Percentiles rank a stretch among this genome's conserved stretches.
Conservation (phyloP, 2,888 invertebrate genomes). For the Branchellion lobata region DNA sequence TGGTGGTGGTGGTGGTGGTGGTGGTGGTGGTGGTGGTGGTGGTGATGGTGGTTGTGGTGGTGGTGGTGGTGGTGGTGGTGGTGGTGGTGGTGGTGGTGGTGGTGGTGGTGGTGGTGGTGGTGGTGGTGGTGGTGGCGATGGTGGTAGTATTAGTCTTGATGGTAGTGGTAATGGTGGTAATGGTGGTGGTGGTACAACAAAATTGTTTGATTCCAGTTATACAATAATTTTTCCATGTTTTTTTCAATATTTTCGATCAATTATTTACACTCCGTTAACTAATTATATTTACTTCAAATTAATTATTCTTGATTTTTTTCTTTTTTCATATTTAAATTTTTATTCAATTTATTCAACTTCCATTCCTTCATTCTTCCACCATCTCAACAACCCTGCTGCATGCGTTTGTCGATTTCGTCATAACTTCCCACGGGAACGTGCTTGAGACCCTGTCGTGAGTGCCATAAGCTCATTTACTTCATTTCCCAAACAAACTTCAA, state of each 20-base stretch:
- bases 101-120: background rate
- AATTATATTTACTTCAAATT: too few relatives aligned
- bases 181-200: too few relatives aligned
- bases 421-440: conserved; percentile 62
- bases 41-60: background rate
- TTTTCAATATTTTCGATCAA: too few relatives aligned
- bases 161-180: too few relatives aligned
- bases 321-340: too few relatives aligned
- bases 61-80: background rate
- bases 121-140: background rate
- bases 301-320: too few relatives aligned
- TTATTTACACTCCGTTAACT: too few relatives aligned
- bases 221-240: too few relatives aligned
- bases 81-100: background rate
- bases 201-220: too few relatives aligned
- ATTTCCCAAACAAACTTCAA: background rate
- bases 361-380: too few relatives aligned
- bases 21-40: background rate
- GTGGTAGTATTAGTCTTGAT: too few relatives aligned
- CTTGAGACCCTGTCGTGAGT: conserved; percentile 56
- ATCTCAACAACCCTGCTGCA: conserved; percentile 59
- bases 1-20: background rate
- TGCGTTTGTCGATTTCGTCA: conserved; percentile 61
- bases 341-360: too few relatives aligned
- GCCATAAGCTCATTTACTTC: background rate